Base-by-base conservation (phyloP, 2,797 vertebrate species). In the Tadarida brasiliensis region DNA sequence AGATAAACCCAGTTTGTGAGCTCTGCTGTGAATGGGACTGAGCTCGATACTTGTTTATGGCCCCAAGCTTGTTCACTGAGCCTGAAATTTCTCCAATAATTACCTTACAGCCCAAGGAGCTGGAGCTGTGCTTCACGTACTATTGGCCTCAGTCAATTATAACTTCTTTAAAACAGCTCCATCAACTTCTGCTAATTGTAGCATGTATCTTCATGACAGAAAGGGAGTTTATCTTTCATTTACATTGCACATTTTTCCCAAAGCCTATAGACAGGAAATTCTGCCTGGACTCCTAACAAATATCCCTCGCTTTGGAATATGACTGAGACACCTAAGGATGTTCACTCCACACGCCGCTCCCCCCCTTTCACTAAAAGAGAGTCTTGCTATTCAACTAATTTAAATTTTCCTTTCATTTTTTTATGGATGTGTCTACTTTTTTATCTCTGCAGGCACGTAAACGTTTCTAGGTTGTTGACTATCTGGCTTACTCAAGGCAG, bases 31-130 rank as follows among this genome's bases (percentile, higher is more conserved):
- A 92, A 51, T 77, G 74, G 93, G 77, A 56, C 47, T 44, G 73
- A 49, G n/a, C 47, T 61, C 85, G 44, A 63, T 61, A 70, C 65
- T 97, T 95, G 80, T 92, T 98, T 97, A 95, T 81, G 93, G 90
- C 30, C 73, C 57, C 0, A 3, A 77, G 78, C 95, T 94, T 87
- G 94, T 39, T 89, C 54, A 8, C 44, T 57, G 89, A 68, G 59
- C 49, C 88, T 92, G 84, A 94, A 97, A 98, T 98, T 96, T 98
- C 96, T 97, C 96, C 96, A 95, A 94, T 86, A 93, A 96, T 96
- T 95, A 96, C 81, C 88, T 39, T 51, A 87, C 71, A 33, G 10
- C 12, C 94, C 56, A 30, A 76, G 92, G 87, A 94, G 77, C 74
- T 84, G 77, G 33, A 96, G 70, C 24, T 71, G n/a, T 70, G 7